A percentile compares a stretch with the other conserved stretches of the same genome.
Evolutionary conservation across 2,888 invertebrate genomes (phyloP).

Genomic region (Drosophila falleni): DNA sequence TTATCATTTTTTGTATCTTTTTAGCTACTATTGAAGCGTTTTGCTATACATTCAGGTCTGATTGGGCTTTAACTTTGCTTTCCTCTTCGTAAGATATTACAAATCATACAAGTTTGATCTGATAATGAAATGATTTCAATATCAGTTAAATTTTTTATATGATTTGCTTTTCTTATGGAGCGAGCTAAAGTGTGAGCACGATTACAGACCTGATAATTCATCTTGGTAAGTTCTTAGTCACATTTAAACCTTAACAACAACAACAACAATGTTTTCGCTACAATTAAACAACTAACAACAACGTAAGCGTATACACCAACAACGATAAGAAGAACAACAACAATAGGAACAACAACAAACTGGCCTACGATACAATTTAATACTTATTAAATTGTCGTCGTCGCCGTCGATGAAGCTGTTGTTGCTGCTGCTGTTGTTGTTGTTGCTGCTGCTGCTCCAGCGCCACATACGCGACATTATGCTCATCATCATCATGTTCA

Average conservation of each 20-base stretch:
- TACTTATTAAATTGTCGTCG: slow-evolving; percentile 31
- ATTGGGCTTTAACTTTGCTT: slow-evolving; percentile 10
- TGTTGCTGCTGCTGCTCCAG: slow-evolving; percentile 31
- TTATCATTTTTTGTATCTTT: slow-evolving; percentile 25
- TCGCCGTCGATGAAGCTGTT: slow-evolving; percentile 17
- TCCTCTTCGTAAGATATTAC: slow-evolving; percentile 23
- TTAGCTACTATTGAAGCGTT: slow-evolving; percentile 72
- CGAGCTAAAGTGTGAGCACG: neutral
- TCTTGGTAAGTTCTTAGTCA: slow-evolving; percentile 65
- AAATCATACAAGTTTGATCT: neutral
- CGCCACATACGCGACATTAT: slow-evolving; percentile 38
- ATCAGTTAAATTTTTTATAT: neutral
- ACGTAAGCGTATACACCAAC: slow-evolving; percentile 75
- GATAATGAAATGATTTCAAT: neutral
- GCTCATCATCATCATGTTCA: slow-evolving; percentile 7
- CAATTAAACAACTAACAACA: slow-evolving; percentile 83
- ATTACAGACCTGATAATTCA: slow-evolving; percentile 44
- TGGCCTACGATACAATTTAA: slow-evolving; percentile 19
- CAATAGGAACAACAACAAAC: slow-evolving; percentile 15
- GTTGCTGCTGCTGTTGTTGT: slow-evolving; percentile 3
- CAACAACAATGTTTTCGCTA: slow-evolving; percentile 79
- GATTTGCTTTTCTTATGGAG: neutral
- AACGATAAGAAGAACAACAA: slow-evolving; percentile 48
- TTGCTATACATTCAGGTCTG: slow-evolving; percentile 48
- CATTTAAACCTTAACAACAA: slow-evolving; percentile 76